Evolutionary conservation across 2,888 invertebrate species (phyloP), one percentile per base, ranked within the genome.

Genomic region (Pollenia griseotomentosa): DNA sequence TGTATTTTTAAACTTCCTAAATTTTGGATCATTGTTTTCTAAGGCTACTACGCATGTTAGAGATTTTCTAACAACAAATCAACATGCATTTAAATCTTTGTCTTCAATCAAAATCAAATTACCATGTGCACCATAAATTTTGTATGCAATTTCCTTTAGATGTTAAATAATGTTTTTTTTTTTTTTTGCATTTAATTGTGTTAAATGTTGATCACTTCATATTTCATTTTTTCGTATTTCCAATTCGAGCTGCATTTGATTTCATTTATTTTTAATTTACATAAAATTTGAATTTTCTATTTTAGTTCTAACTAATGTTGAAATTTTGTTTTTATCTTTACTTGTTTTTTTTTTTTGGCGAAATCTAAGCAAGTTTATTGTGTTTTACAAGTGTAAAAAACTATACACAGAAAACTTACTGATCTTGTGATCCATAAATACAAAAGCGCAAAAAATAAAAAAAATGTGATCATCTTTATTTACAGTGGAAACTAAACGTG

Each of bases 121-220:
- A 68, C 53, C 75, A 83, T 83, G 75, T 83, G 75, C 82, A 83
- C 61, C 75, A 83, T 70, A 61, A 68, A 83, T 83, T 83, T 75
- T 59, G 57, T 83, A 83, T 83, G 82, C 82, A 83, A 61, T 61
- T 83, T 83, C 68, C 75, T 83, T 70, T 75, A 70, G 59, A 42
- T 82, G 74, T 82, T 66, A 61, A 68, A 68, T 82, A 68, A 74
- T 82, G 59, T 61, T 80, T 10, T 40, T 19, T 33, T 66, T n/a
- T 40, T 51, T 65, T 75, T n/a, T 57, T 9, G 7, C n/a, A 77
- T 40, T 70, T 70, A 71, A 66, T 53, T 55, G 57, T 71, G 42
- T 59, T 73, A 70, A 68, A 75, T 63, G 55, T 23, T 65, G 80
- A 57, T 19, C 71, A 46, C 46, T 73, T 33, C 40, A 82, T 66